These are phyloP conservation scores for Cheilosia vernalis DNA, from an alignment of 2,888 invertebrate species.

Conservation along the genomic window DNA sequence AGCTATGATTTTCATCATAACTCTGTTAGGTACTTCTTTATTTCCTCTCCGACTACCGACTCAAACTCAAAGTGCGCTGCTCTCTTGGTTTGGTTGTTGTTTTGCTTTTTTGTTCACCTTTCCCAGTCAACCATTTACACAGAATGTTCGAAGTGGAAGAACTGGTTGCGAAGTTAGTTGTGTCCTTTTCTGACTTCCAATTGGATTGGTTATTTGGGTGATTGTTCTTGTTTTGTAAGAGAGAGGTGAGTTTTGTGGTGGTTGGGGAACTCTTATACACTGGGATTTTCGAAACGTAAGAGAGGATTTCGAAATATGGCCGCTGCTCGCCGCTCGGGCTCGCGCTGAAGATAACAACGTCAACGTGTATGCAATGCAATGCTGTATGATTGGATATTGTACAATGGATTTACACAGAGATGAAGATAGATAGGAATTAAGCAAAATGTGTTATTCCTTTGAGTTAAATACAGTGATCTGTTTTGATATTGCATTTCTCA, in stretches of 20 bases:
- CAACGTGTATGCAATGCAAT: not conserved
- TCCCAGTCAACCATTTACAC: constrained; percentile 44
- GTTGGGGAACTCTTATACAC: constrained; percentile 52
- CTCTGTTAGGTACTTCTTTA: constrained; percentile 68
- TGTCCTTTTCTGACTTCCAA: constrained; percentile 52
- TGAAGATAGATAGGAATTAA: too few species aligned
- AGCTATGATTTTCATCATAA: constrained; percentile 73
- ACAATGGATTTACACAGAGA: too few species aligned
- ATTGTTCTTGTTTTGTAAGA: not conserved
- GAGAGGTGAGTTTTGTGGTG: constrained; percentile 37
- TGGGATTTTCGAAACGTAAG: constrained; percentile 38
- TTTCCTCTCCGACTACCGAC: constrained; percentile 44
- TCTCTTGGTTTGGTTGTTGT: constrained; percentile 24
- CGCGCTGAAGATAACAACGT: not conserved
- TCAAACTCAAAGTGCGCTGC: constrained; percentile 3
- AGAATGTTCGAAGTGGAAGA: constrained; percentile 16
- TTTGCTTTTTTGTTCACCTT: constrained; percentile 34
- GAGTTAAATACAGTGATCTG: too few species aligned
- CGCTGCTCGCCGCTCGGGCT: not conserved
- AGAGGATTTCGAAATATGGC: constrained; percentile 57
- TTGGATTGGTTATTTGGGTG: constrained; percentile 49
- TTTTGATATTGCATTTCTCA: too few species aligned
- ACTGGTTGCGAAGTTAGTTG: constrained; percentile 44
- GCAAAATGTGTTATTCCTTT: too few species aligned
- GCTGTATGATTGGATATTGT: not conserved